These are phyloP conservation scores for Isichthys henryi DNA, from an alignment of 2,113 vertebrate species.

Conservation along the genomic window DNA sequence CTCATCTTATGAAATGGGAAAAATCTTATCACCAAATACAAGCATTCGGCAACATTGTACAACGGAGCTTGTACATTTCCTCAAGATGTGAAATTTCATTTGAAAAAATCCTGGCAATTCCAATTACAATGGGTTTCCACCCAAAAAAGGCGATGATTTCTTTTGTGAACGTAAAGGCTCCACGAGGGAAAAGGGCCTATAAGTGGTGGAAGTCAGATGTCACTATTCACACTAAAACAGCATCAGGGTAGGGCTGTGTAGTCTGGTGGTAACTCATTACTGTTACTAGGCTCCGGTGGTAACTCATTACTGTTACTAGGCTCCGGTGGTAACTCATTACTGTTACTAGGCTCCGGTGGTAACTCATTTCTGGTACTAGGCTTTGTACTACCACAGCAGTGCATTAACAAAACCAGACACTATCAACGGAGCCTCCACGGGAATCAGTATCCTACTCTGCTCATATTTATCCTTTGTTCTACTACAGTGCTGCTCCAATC, in stretches of 20 bases:
- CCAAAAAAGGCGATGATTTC: neutral
- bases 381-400: neutral
- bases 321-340: too few relatives aligned
- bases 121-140: neutral
- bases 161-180: neutral
- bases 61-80: neutral
- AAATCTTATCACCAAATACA: neutral
- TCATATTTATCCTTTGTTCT: neutral
- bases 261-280: too few relatives aligned
- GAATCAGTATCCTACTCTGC: neutral
- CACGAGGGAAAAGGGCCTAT: neutral
- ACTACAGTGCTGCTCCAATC: neutral
- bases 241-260: neutral
- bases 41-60: neutral
- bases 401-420: neutral
- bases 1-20: neutral
- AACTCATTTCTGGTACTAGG: neutral
- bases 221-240: neutral
- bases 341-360: neutral
- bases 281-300: too few relatives aligned
- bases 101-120: neutral
- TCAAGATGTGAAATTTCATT: neutral
- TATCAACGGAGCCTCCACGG: neutral
- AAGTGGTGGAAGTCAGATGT: neutral
- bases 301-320: too few relatives aligned